A percentile compares a stretch with the other conserved stretches of the same genome.
These are phyloP conservation scores for Nothura maculosa DNA, from an alignment of 2,797 vertebrate species.

Conservation along the genomic window DNA sequence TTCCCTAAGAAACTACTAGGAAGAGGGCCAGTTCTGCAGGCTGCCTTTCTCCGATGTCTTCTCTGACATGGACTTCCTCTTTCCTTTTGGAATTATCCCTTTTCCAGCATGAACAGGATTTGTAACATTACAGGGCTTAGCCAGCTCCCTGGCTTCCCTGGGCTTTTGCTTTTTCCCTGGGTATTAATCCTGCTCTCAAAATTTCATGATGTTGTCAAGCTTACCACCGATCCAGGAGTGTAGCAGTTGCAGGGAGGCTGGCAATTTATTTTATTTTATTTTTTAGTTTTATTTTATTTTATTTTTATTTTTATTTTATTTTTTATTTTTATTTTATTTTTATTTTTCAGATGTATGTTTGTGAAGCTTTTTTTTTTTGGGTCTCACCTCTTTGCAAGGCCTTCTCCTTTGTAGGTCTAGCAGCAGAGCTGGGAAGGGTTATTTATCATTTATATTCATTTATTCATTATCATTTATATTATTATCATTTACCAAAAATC, in stretches of 20 bases:
- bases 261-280: no score
- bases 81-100: neutral
- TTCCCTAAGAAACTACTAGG: neutral
- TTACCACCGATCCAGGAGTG: neutral
- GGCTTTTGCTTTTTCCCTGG: neutral
- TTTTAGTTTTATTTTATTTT: no score
- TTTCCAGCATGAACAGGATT: neutral
- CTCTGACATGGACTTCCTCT: neutral
- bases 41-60: neutral
- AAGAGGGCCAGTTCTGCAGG: neutral
- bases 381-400: neutral
- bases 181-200: neutral
- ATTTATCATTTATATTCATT: no score
- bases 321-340: no score
- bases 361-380: neutral
- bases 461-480: no score
- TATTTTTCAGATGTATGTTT: neutral
- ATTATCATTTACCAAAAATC: neutral
- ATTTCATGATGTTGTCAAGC: neutral
- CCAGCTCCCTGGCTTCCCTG: neutral
- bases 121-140: neutral
- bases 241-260: neutral
- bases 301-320: no score
- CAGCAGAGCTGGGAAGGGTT: neutral
- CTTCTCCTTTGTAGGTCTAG: neutral